These are phyloP conservation scores for Buceros bicornis DNA, from an alignment of 2,797 vertebrate species.

Conservation along the genomic window DNA sequence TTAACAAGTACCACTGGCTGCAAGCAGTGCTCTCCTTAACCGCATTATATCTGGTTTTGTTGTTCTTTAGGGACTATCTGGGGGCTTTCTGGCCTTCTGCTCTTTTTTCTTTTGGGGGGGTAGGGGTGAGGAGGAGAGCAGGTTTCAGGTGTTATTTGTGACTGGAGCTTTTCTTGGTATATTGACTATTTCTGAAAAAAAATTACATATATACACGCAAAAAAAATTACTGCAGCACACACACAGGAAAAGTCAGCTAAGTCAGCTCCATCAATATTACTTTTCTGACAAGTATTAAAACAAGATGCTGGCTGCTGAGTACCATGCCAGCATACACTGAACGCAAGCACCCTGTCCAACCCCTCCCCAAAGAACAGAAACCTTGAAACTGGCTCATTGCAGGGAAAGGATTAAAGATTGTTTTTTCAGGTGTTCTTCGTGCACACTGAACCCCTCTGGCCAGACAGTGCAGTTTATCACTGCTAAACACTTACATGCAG, in stretches of 20 bases:
- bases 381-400: neutral
- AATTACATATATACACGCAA: too few species aligned
- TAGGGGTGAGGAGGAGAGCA: too few species aligned
- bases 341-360: neutral
- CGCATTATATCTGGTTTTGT: neutral
- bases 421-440: constrained; percentile 18
- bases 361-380: neutral
- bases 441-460: neutral
- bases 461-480: neutral
- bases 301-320: neutral
- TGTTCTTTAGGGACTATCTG: neutral
- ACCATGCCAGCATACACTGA: neutral
- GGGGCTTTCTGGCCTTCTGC: neutral
- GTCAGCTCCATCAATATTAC: neutral
- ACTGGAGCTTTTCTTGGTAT: neutral
- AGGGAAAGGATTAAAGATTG: constrained; percentile 16
- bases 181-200: neutral
- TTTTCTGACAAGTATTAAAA: neutral
- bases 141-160: neutral
- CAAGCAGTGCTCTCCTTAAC: neutral
- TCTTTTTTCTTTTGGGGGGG: neutral
- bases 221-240: neutral
- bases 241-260: neutral
- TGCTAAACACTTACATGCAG: neutral
- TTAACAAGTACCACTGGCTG: neutral